Base-by-base conservation (phyloP, 2,888 invertebrate species). In the Axea sp. region DNA sequence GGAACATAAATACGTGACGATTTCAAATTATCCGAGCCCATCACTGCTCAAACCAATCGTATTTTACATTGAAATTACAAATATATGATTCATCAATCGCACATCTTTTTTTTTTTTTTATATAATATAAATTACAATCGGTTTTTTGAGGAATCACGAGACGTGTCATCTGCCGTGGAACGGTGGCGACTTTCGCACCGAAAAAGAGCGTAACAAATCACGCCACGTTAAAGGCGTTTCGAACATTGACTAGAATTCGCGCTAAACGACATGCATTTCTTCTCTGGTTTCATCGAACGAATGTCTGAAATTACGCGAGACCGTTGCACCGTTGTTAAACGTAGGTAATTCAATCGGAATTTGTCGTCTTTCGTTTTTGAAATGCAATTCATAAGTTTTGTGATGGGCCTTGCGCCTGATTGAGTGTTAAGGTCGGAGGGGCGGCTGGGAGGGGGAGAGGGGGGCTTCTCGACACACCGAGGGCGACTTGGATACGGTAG, bases 401-500 rank as follows among this genome's bases (percentile, higher is more conserved):
- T 41, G 57, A 67, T 49, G 67, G 57, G 57, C 26, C 31, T 41
- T 26, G 39, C 30, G 24, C 14, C 24, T 47, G 30, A 43, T 43
- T 49, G 19, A 30, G 11, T 28, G 17, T 26, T 7, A 12, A 12
- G 15, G 15, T 5, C 6, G 6, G 17, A 31, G 15, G 11, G 9
- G 4, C 15, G 41, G 45, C 11, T 24, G 45, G 3, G 3, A 24
- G 8, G 37, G 57, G 57, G 57, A 6, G 28, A 15, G 12, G 28
- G 49, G 41, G 49, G 62, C 41, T 45, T 73, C 33, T 59, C 60
- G 68, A 73, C 73, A 53, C 60, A 73, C 64, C 73, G 62, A 73
- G 73, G 73, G 68, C 62, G 62, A 68, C 57, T 67, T 62, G 51
- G 64, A 57, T 62, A 64, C 55, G 64, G 73, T 73, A 73, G 68